phyloP scores from a whole-genome alignment of 2,113 vertebrate genomes.

The Excalfactoria chinensis region DNA sequence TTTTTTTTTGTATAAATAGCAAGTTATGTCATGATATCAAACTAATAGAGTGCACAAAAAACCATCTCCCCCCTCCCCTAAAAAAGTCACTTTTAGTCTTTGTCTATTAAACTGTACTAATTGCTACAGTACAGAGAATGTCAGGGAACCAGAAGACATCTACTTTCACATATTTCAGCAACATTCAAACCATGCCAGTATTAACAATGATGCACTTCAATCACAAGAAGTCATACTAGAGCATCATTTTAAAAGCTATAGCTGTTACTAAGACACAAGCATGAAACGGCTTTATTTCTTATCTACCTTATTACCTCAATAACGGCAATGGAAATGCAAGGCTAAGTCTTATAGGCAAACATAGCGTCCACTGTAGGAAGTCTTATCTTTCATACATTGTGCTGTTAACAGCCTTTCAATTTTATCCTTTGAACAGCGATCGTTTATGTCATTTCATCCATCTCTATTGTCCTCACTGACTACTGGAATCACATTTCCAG shows the following conservation, averaged over 20 bases:
- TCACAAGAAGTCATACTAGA: background rate
- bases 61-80: background rate
- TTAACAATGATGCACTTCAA: constrained; percentile 20
- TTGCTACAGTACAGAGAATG: background rate
- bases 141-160: constrained; percentile 19
- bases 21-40: background rate
- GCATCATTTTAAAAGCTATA: constrained; percentile 8
- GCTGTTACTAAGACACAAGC: background rate
- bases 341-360: background rate
- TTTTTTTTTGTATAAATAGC: background rate
- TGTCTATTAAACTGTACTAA: background rate
- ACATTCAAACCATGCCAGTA: constrained; percentile 26
- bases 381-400: fast-evolving
- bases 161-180: constrained; percentile 15
- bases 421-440: background rate
- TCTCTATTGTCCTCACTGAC: constrained; percentile 46
- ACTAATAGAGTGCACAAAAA: background rate
- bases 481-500: constrained; percentile 50
- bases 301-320: background rate
- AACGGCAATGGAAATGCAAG: background rate
- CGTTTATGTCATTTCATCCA: constrained; percentile 13
- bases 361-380: background rate
- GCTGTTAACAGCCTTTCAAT: background rate
- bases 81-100: background rate
- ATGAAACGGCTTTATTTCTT: constrained; percentile 13